These are phyloP conservation scores for Lanius collurio DNA, from an alignment of 2,113 vertebrate genomes.

Conservation along the genomic window DNA sequence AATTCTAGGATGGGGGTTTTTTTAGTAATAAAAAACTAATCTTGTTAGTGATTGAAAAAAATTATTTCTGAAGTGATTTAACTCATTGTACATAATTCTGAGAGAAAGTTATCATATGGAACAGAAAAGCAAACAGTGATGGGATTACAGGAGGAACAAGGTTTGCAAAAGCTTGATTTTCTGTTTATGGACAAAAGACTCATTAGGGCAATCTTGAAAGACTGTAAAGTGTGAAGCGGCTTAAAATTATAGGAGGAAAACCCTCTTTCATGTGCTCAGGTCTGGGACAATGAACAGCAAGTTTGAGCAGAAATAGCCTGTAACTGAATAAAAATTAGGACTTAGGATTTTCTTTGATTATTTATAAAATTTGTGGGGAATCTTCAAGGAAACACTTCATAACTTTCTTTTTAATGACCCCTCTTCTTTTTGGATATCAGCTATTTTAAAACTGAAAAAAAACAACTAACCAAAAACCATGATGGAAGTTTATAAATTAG, in stretches of 20 bases:
- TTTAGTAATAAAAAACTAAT: not conserved
- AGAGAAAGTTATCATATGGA: not conserved
- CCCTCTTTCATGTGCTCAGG: not conserved
- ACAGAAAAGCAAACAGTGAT: conserved; percentile 15
- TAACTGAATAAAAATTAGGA: not conserved
- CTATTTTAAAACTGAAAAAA: not conserved
- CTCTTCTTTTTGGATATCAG: not conserved
- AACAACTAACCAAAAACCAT: not conserved
- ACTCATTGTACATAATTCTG: conserved; percentile 24
- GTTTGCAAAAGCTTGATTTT: not conserved
- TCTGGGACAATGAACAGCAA: not conserved
- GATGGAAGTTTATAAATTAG: not conserved
- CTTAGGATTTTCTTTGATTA: not conserved
- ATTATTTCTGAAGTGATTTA: conserved; percentile 10
- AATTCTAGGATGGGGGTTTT: not conserved
- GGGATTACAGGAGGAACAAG: not conserved
- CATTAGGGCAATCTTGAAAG: not conserved
- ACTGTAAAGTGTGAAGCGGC: not conserved
- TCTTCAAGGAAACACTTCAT: not conserved
- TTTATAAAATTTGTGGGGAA: not conserved
- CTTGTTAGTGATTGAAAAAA: conserved; percentile 6
- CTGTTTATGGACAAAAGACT: not conserved
- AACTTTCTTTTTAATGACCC: not conserved
- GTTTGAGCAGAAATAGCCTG: not conserved
- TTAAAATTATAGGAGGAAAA: not conserved